phyloP scores from a whole-genome alignment of 2,888 invertebrate species.

The Acronicta psi region DNA sequence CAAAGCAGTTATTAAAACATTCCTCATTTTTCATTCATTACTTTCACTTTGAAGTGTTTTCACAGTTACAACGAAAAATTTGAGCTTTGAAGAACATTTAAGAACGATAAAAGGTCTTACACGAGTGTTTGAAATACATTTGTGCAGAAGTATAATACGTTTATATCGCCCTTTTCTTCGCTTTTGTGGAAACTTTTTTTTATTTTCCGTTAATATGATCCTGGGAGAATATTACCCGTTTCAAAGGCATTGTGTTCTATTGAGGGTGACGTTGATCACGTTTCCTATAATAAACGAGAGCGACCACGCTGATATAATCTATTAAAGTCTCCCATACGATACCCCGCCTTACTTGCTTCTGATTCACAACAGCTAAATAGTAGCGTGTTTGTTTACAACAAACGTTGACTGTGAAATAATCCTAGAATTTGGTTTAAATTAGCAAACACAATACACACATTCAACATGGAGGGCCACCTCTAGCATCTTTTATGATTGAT shows the following conservation, averaged over 20 bases:
- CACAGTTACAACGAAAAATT: conserved; percentile 43
- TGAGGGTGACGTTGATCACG: conserved; percentile 62
- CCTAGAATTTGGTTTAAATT: too few relatives aligned
- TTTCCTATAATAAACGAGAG: conserved; percentile 61
- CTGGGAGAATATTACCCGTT: conserved; percentile 61
- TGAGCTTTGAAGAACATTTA: conserved; percentile 32
- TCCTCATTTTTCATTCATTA: conserved; percentile 55
- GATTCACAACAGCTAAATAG: conserved; percentile 3
- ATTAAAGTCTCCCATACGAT: conserved; percentile 31
- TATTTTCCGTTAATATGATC: conserved; percentile 69
- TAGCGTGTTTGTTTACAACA: conserved; percentile 13
- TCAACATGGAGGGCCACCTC: too few relatives aligned
- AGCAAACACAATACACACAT: too few relatives aligned
- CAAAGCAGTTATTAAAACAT: conserved; percentile 58
- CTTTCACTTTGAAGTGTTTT: conserved; percentile 54
- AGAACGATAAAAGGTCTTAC: conserved; percentile 33
- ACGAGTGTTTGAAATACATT: conserved; percentile 51
- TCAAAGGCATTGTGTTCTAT: conserved; percentile 65
- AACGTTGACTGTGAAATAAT: conserved; percentile 15
- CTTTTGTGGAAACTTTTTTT: conserved; percentile 62
- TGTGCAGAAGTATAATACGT: conserved; percentile 53
- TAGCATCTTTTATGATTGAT: too few relatives aligned
- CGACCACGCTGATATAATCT: conserved; percentile 47
- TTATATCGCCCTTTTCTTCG: conserved; percentile 43
- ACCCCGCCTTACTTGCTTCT: conserved; percentile 20